phyloP scores from a whole-genome alignment of 2,888 invertebrate genomes.

The Drosophila atroscutellata region DNA sequence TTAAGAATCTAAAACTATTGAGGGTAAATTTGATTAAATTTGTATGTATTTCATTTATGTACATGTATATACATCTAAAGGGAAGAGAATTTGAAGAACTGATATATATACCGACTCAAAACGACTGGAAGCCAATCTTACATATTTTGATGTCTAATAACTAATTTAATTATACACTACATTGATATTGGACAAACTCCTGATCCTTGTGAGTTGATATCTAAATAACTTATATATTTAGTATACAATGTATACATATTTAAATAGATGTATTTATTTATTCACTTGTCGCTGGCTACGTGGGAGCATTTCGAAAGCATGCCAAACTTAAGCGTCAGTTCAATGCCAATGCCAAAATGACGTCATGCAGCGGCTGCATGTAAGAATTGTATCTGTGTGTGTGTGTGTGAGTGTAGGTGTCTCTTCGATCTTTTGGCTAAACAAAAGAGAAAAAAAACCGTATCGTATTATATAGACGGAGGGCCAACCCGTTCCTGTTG shows the following conservation, averaged over 20 bases:
- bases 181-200: not conserved
- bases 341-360: slow-evolving; percentile 65
- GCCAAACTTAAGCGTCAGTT: slow-evolving; percentile 54
- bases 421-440: slow-evolving; percentile 41
- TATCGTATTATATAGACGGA: slow-evolving; percentile 15
- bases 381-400: slow-evolving; percentile 5
- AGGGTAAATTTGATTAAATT: not conserved
- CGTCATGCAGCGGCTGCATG: slow-evolving; percentile 33
- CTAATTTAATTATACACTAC: no score
- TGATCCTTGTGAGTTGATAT: not conserved
- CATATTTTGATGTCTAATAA: no score
- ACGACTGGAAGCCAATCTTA: no score
- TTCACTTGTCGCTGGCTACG: slow-evolving; percentile 13
- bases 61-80: not conserved
- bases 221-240: not conserved
- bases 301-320: slow-evolving; percentile 49
- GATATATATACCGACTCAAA: no score
- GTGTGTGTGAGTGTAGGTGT: slow-evolving; percentile 58
- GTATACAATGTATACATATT: not conserved
- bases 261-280: not conserved
- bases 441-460: slow-evolving; percentile 24
- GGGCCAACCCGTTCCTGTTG: slow-evolving; percentile 31
- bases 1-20: not conserved
- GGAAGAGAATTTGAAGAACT: not conserved
- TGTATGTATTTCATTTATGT: not conserved